These are phyloP conservation scores for Cremastobaeus sp. DNA, from an alignment of 2,888 invertebrate genomes.

Conservation along the genomic window DNA sequence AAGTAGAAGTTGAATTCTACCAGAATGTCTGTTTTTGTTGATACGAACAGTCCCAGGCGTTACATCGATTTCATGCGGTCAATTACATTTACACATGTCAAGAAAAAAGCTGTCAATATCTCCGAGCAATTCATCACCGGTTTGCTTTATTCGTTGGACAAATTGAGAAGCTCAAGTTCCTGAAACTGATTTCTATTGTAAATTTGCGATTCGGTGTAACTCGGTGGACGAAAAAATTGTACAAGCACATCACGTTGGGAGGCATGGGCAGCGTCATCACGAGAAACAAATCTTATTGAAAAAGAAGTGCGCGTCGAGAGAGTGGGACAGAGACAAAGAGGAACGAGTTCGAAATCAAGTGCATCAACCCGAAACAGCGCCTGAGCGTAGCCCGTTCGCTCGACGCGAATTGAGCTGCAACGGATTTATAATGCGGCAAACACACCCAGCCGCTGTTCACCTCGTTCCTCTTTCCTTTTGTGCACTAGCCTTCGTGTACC, in stretches of 20 bases:
- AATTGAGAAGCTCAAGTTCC: background rate
- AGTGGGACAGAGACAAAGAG: too few species aligned
- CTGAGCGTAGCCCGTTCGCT: constrained; percentile 36
- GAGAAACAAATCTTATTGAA: constrained; percentile 43
- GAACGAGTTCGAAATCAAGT: constrained; percentile 46
- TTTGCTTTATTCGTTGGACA: background rate
- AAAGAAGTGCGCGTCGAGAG: constrained; percentile 17
- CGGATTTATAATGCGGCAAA: constrained; percentile 57
- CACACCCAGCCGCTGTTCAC: constrained; percentile 56
- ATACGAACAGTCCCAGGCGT: too few species aligned
- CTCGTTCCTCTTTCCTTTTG: constrained; percentile 54
- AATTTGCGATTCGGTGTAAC: constrained; percentile 5
- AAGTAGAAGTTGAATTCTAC: too few species aligned
- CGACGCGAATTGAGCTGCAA: constrained; percentile 58
- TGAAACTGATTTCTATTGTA: background rate
- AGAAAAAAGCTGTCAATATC: too few species aligned
- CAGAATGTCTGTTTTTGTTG: too few species aligned
- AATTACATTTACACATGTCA: too few species aligned
- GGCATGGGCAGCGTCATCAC: constrained; percentile 51
- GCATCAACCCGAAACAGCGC: constrained; percentile 56
- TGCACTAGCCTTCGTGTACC: constrained; percentile 22
- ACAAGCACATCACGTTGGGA: constrained; percentile 18
- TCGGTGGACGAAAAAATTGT: constrained; percentile 6
- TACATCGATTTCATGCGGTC: too few species aligned
- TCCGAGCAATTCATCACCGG: background rate